Percentiles rank a stretch among this genome's conserved stretches.
phyloP scores from a whole-genome alignment of 2,888 invertebrate species.

The Phaedon cochleariae region DNA sequence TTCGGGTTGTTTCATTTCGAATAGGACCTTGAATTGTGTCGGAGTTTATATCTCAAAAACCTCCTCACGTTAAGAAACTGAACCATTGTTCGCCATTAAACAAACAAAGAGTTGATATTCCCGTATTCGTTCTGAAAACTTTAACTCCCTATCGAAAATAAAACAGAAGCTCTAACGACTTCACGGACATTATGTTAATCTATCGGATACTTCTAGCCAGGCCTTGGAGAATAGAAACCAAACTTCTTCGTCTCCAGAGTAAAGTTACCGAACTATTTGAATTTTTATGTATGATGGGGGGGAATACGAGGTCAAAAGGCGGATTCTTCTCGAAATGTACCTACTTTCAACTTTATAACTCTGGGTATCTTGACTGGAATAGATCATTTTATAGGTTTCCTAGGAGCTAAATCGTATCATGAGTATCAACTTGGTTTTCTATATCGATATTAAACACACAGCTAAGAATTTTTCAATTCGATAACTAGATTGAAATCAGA shows the following conservation, averaged over 20 bases:
- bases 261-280: conserved; percentile 31
- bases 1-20: no score
- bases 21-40: no score
- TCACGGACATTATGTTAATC: conserved; percentile 27
- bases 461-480: no score
- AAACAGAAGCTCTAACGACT: conserved; percentile 15
- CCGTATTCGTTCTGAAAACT: neutral
- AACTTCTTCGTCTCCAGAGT: conserved; percentile 26
- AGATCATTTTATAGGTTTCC: no score
- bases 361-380: no score
- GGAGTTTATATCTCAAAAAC: no score
- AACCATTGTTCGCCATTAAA: neutral
- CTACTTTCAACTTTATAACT: no score
- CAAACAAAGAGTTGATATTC: conserved; percentile 4
- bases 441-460: no score
- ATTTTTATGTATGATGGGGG: conserved; percentile 23
- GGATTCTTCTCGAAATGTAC: conserved; percentile 11
- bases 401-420: no score
- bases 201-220: neutral
- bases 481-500: no score
- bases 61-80: no score
- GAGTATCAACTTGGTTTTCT: no score
- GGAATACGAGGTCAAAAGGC: conserved; percentile 8
- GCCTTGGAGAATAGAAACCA: conserved; percentile 25
- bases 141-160: conserved; percentile 1